Evolutionary conservation across 2,797 vertebrate species (phyloP).

Genomic region (Ptychobarbus kaznakovi): DNA sequence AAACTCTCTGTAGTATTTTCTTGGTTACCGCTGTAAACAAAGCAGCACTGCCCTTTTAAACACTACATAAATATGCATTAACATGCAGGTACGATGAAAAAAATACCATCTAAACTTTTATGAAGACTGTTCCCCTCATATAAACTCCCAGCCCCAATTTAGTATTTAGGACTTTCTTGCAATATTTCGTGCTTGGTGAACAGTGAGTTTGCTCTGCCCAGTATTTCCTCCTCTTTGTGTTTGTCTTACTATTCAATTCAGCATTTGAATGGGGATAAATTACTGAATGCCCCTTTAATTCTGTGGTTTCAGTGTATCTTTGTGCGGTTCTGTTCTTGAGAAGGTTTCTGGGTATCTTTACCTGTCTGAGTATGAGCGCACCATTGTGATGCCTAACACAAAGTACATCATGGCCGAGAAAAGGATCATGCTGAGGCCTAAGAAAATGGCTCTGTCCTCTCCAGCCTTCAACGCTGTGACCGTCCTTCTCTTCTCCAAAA

Average conservation of each 20-base stretch:
- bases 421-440: constrained; percentile 92
- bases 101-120: too few relatives aligned
- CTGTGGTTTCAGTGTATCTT: background rate
- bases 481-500: constrained; percentile 95
- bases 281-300: background rate
- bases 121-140: too few relatives aligned
- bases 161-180: background rate
- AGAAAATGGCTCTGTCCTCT: constrained; percentile 91
- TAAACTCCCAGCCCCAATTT: background rate
- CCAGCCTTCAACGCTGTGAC: constrained; percentile 93
- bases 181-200: background rate
- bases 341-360: constrained; percentile 61
- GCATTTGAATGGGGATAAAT: background rate
- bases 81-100: too few relatives aligned
- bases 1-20: too few relatives aligned
- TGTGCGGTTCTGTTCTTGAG: background rate
- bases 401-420: constrained; percentile 95
- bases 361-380: constrained; percentile 93
- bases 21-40: too few relatives aligned
- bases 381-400: constrained; percentile 90
- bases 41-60: too few relatives aligned
- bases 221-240: background rate
- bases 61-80: too few relatives aligned
- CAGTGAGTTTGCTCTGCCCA: background rate
- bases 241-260: background rate